phyloP scores from a whole-genome alignment of 2,888 invertebrate species.

The Acanthosepion esculentum region DNA sequence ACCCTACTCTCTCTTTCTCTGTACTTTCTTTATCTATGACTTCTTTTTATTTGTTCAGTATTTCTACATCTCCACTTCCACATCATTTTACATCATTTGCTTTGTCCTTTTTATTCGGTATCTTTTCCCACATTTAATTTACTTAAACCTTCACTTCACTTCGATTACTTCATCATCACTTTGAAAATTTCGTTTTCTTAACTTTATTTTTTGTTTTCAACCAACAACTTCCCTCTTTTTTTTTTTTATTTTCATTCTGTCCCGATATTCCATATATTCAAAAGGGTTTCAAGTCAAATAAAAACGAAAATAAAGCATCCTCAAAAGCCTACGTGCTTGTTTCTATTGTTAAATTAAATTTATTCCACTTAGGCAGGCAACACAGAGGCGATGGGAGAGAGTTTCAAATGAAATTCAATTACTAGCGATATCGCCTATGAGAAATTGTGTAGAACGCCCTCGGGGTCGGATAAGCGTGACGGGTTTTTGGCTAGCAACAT shows the following conservation, averaged over 20 bases:
- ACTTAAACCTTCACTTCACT: neutral
- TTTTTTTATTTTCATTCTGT: neutral
- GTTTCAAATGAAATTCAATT: slow-evolving; percentile 6
- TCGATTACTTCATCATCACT: too few species aligned
- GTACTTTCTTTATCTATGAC: too few species aligned
- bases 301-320: neutral
- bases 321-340: neutral
- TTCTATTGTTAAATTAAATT: slow-evolving; percentile 20
- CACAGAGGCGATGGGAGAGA: neutral
- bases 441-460: neutral
- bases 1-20: too few species aligned
- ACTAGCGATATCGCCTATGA: slow-evolving; percentile 33
- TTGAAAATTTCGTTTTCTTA: neutral
- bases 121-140: neutral
- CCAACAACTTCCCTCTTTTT: neutral
- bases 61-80: too few species aligned
- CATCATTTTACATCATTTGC: too few species aligned
- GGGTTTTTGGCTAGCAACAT: neutral
- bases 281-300: neutral
- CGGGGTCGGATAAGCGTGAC: neutral
- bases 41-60: too few species aligned
- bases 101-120: too few species aligned
- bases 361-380: slow-evolving; percentile 18
- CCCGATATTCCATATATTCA: neutral
- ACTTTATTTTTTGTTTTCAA: neutral